Evolutionary conservation across 2,797 vertebrate species (phyloP).

Genomic region (Urocyon cinereoargenteus): DNA sequence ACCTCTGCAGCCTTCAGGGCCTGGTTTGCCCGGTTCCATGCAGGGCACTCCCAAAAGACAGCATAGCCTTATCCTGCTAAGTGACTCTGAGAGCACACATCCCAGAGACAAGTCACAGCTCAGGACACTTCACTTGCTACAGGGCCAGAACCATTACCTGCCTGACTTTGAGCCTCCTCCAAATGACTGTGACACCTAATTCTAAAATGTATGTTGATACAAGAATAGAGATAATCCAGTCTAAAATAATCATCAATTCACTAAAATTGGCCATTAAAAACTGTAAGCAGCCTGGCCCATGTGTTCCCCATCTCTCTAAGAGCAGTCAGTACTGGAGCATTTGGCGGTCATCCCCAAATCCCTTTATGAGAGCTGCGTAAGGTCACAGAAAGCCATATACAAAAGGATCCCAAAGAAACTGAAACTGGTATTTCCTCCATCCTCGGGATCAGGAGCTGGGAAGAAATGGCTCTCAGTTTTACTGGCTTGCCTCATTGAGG

Average conservation of each 20-base stretch:
- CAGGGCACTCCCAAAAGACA: not conserved
- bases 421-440: constrained; percentile 4
- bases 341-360: constrained; percentile 47
- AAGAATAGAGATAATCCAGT: not conserved
- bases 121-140: not conserved
- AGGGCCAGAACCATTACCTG: not conserved
- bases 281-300: not conserved
- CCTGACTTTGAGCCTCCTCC: constrained; percentile 27
- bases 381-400: constrained; percentile 21
- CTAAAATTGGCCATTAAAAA: constrained; percentile 18
- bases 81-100: too few relatives aligned
- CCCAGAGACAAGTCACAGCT: not conserved
- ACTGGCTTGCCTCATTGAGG: not conserved
- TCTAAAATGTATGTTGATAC: constrained; percentile 45
- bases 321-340: not conserved
- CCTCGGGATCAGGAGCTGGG: not conserved
- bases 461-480: constrained; percentile 67
- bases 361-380: constrained; percentile 29
- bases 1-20: not conserved
- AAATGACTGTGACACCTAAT: not conserved
- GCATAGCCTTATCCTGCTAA: not conserved
- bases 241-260: constrained; percentile 56
- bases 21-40: not conserved
- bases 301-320: constrained; percentile 2
- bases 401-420: constrained; percentile 48